phyloP scores from a whole-genome alignment of 1,140 invertebrate genomes.

The Paramacrobiotus metropolitanus region DNA sequence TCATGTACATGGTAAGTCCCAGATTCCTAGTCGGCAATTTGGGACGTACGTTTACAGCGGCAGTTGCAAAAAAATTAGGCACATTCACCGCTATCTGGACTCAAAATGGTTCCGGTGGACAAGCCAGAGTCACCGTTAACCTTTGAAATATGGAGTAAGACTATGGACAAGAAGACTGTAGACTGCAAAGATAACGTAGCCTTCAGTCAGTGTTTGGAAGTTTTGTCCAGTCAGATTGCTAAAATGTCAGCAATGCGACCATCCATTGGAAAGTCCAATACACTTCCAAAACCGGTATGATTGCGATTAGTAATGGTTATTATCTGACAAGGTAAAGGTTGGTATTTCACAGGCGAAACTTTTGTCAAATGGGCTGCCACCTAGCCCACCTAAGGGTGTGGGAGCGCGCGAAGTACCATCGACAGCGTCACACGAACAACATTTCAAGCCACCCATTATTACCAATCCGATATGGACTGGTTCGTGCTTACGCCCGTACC shows the following conservation, averaged over 20 bases:
- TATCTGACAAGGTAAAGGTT: not conserved
- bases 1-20: slow-evolving; percentile 64
- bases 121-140: not conserved
- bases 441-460: slow-evolving; percentile 7
- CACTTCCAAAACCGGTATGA: not conserved
- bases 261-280: not conserved
- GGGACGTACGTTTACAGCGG: too few relatives aligned
- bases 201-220: not conserved
- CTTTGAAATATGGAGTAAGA: slow-evolving; percentile 1
- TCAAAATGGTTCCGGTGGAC: not conserved
- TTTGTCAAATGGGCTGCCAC: too few relatives aligned
- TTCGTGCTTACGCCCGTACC: slow-evolving; percentile 46
- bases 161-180: not conserved
- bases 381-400: not conserved
- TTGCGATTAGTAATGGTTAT: not conserved
- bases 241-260: not conserved
- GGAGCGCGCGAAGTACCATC: not conserved
- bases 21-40: too few relatives aligned
- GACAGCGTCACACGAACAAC: not conserved
- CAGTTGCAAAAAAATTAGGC: too few relatives aligned
- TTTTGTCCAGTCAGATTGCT: not conserved
- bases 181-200: not conserved
- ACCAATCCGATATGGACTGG: slow-evolving; percentile 35
- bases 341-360: not conserved
- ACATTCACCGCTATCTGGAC: not conserved